Conservation (phyloP, 2,888 invertebrate species). For the Ophion ventricosus region DNA sequence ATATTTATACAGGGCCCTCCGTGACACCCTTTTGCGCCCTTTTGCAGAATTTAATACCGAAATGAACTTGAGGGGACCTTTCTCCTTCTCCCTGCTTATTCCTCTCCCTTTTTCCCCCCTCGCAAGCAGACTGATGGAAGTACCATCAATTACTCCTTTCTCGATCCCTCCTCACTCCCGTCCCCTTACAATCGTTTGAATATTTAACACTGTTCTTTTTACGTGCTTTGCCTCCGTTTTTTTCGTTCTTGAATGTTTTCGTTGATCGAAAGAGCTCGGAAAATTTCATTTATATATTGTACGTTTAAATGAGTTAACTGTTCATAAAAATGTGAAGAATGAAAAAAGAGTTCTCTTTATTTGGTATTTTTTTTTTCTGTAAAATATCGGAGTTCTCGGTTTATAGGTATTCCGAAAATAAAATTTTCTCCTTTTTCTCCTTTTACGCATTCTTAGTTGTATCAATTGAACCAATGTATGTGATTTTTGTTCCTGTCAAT, state of each 20-base stretch:
- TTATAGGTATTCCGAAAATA: background rate
- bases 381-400: background rate
- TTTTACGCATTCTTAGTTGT: no score
- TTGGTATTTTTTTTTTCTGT: background rate
- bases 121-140: constrained; percentile 44
- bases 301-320: background rate
- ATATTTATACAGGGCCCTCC: constrained; percentile 7
- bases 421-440: no score
- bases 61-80: constrained; percentile 55
- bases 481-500: no score
- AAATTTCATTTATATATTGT: constrained; percentile 7
- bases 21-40: constrained; percentile 38
- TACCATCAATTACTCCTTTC: constrained; percentile 67
- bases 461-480: no score
- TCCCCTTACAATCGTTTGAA: constrained; percentile 53
- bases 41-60: constrained; percentile 60
- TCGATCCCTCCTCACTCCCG: background rate
- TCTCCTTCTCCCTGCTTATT: background rate
- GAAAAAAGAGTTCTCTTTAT: background rate
- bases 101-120: background rate
- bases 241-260: constrained; percentile 11
- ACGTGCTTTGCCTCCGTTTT: constrained; percentile 1
- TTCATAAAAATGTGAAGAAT: background rate
- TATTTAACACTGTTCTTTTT: constrained; percentile 60
- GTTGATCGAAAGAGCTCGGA: constrained; percentile 1